Conservation (phyloP, 2,888 invertebrate species). For the Mythimna loreyi region DNA sequence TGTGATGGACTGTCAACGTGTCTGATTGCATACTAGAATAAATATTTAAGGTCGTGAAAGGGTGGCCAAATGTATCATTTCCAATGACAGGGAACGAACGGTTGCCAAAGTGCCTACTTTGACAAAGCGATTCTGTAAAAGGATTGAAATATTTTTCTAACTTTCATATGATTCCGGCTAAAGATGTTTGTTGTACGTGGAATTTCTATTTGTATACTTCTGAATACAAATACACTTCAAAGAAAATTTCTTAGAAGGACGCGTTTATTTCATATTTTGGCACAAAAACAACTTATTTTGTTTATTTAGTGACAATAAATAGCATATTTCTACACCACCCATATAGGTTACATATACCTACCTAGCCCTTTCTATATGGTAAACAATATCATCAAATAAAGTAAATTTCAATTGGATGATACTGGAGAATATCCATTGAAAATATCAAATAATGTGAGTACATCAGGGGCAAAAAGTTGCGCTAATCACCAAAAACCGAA, state of each 20-base stretch:
- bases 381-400: no score
- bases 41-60: conserved; percentile 26
- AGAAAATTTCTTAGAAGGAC: neutral
- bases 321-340: no score
- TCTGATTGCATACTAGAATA: conserved; percentile 47
- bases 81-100: neutral
- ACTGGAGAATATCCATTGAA: no score
- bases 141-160: neutral
- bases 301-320: no score
- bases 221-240: neutral
- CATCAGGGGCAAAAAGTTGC: no score
- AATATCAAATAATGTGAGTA: no score
- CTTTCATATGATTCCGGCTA: neutral
- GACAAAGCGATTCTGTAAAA: accelerated
- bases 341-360: no score
- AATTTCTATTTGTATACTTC: neutral
- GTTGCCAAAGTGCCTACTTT: neutral
- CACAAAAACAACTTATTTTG: no score
- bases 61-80: neutral
- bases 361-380: no score
- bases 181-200: neutral
- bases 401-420: no score
- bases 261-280: no score
- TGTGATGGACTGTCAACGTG: conserved; percentile 57
- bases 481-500: no score